phyloP scores from a whole-genome alignment of 2,113 vertebrate genomes.

The Muntiacus muntjak region DNA sequence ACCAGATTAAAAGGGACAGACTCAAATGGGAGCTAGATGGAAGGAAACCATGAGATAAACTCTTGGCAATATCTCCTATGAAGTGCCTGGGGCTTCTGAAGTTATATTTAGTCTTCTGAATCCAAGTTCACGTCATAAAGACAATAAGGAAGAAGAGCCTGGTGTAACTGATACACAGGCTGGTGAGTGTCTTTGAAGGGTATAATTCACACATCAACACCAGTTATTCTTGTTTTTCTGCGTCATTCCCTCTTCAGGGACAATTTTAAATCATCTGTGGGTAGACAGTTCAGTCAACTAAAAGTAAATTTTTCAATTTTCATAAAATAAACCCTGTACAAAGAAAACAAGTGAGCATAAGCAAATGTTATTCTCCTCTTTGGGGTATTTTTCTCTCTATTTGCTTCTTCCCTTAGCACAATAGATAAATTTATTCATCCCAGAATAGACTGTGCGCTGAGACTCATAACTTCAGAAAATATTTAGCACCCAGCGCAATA shows the following conservation, averaged over 20 bases:
- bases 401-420: background rate
- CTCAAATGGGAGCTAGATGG: background rate
- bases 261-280: slow-evolving; percentile 49
- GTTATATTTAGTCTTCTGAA: slow-evolving; percentile 23
- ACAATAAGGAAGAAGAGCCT: background rate
- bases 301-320: slow-evolving; percentile 22
- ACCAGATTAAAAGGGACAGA: background rate
- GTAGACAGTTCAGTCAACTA: slow-evolving; percentile 12
- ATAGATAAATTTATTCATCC: background rate
- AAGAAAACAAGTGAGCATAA: background rate
- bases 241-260: slow-evolving; percentile 18
- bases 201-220: background rate
- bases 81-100: background rate
- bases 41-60: slow-evolving; percentile 36
- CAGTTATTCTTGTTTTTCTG: slow-evolving; percentile 1
- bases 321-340: background rate
- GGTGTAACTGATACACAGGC: background rate
- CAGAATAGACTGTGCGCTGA: background rate
- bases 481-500: background rate
- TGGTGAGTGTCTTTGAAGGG: background rate
- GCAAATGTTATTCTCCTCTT: background rate
- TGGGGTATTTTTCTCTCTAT: background rate
- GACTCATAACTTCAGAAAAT: background rate
- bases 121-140: slow-evolving; percentile 18
- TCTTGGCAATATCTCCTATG: background rate